Percentiles rank a stretch among this genome's conserved stretches.
phyloP scores from a whole-genome alignment of 37 sponge, comb jelly and placozoan genomes.

The Ianthella basta region DNA sequence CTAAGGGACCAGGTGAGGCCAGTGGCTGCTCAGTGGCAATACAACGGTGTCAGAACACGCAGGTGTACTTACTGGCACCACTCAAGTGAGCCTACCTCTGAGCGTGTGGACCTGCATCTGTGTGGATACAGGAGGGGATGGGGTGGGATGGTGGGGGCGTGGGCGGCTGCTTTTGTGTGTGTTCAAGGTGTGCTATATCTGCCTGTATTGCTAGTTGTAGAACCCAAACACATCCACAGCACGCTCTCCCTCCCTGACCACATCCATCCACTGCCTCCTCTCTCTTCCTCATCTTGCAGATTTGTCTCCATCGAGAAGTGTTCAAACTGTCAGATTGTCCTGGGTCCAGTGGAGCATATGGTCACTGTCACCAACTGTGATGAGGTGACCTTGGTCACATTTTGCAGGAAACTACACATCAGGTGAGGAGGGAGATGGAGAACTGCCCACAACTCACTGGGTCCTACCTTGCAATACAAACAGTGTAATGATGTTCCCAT shows the following conservation, averaged over 20 bases:
- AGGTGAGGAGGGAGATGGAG: conserved; percentile 52
- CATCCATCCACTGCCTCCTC: not conserved
- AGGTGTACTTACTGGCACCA: conserved; percentile 75
- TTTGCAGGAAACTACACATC: conserved; percentile 72
- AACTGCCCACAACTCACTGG: not conserved
- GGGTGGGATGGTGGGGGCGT: conserved; percentile 17
- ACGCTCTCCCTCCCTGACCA: not conserved
- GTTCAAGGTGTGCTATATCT: not conserved
- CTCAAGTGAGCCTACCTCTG: conserved; percentile 40
- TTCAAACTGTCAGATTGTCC: conserved; percentile 64
- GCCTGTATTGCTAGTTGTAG: not conserved
- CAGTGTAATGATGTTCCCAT: not conserved
- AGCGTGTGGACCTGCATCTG: not conserved
- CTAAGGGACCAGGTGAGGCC: conserved; percentile 30
- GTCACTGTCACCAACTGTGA: conserved; percentile 63
- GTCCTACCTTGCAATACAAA: too few species aligned
- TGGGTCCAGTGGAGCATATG: conserved; percentile 69
- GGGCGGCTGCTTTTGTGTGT: not conserved
- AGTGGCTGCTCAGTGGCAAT: conserved; percentile 55
- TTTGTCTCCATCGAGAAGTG: conserved; percentile 74
- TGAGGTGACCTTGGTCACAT: conserved; percentile 58
- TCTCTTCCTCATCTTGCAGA: conserved; percentile 19
- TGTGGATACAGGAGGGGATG: not conserved
- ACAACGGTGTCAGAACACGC: conserved; percentile 57
- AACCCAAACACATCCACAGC: not conserved